Percentiles rank a stretch among this genome's conserved stretches.
These are phyloP conservation scores for Cyprinodon variegatus DNA, from an alignment of 2,113 vertebrate species.

Conservation along the genomic window DNA sequence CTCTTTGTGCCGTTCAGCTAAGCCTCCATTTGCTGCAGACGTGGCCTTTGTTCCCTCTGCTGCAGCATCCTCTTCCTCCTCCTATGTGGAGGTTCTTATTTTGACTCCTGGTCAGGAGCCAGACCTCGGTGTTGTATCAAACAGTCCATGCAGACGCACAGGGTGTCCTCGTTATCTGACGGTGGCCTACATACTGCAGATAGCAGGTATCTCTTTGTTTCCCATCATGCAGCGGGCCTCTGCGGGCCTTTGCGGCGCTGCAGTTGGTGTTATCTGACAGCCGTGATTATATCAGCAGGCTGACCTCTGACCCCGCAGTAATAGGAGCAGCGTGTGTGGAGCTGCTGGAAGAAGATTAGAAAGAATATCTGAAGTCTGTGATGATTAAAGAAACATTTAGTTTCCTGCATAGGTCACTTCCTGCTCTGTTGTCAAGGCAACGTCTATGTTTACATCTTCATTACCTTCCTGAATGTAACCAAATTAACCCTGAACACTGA, in stretches of 20 bases:
- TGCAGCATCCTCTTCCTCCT: constrained; percentile 3
- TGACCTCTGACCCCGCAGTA: constrained; percentile 22
- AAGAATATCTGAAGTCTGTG: too few relatives aligned
- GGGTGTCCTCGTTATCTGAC: constrained; percentile 12
- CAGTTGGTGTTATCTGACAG: constrained; percentile 17
- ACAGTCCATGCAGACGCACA: not conserved
- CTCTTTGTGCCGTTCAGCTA: constrained; percentile 27
- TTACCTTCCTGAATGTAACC: not conserved
- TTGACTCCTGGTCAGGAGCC: not conserved
- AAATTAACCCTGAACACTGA: too few relatives aligned
- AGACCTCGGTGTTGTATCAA: not conserved
- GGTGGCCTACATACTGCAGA: constrained; percentile 6
- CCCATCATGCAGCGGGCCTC: constrained; percentile 29
- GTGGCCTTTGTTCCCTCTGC: not conserved
- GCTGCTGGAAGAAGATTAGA: not conserved
- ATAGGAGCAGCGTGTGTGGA: not conserved
- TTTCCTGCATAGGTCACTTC: not conserved
- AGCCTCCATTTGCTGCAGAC: constrained; percentile 19
- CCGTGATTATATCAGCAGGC: constrained; percentile 14
- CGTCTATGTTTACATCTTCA: not conserved
- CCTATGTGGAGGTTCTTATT: not conserved
- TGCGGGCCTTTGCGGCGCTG: not conserved
- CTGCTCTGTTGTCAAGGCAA: not conserved
- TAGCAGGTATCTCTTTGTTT: constrained; percentile 20
- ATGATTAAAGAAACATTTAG: not conserved